Evolutionary conservation across 2,113 vertebrate genomes (phyloP).

Genomic region (Vimba vimba): DNA sequence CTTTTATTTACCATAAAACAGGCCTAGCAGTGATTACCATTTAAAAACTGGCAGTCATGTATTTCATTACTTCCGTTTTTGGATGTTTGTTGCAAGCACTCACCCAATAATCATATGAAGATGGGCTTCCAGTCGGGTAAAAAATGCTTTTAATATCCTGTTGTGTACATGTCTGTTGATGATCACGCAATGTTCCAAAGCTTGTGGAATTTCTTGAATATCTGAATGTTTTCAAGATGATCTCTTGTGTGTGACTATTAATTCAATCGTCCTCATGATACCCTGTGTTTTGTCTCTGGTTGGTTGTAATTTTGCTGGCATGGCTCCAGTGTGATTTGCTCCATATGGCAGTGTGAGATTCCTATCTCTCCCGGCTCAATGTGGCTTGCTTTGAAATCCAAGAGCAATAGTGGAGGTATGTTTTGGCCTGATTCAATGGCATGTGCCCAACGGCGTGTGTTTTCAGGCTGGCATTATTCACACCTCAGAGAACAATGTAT

Average conservation of each 20-base stretch:
- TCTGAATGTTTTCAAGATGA: background rate
- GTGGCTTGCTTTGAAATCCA: constrained; percentile 34
- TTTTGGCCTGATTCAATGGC: constrained; percentile 43
- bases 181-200: background rate
- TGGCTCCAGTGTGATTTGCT: constrained; percentile 47
- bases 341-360: constrained; percentile 58
- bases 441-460: constrained; percentile 22
- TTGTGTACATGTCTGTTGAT: background rate
- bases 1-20: background rate
- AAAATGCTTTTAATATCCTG: background rate
- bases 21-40: background rate
- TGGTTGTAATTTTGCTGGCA: constrained; percentile 24
- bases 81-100: background rate
- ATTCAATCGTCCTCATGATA: constrained; percentile 7
- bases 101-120: background rate
- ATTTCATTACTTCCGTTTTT: background rate
- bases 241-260: constrained; percentile 17
- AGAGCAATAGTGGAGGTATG: constrained; percentile 19
- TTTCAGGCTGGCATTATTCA: constrained; percentile 25
- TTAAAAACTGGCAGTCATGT: background rate
- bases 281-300: background rate
- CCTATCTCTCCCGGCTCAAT: constrained; percentile 41
- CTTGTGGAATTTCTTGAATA: background rate
- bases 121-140: background rate
- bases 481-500: constrained; percentile 1